Percentiles rank a stretch among this genome's conserved stretches.
Evolutionary conservation across 2,113 vertebrate species (phyloP).

Genomic region (Alexandromys fortis): DNA sequence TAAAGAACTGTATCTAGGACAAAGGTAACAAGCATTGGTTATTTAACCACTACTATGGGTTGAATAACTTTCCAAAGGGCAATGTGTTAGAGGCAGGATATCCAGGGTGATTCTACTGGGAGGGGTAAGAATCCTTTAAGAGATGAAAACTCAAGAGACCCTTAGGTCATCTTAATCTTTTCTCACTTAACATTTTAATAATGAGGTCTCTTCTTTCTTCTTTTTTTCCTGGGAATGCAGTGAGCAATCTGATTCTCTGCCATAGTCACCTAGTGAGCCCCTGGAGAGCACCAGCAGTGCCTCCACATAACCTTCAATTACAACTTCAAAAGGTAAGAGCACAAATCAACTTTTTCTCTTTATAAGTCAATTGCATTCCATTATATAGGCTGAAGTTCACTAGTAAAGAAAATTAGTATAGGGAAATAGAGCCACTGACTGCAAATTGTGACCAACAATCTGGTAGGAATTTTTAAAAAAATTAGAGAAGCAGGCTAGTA

Average conservation of each 20-base stretch:
- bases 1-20: background rate
- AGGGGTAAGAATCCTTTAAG: background rate
- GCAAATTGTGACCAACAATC: background rate
- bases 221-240: background rate
- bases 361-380: background rate
- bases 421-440: background rate
- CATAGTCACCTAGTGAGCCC: no score
- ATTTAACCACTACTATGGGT: background rate
- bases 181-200: background rate
- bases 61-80: background rate
- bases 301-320: background rate
- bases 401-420: background rate
- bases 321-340: background rate
- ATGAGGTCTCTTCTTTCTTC: background rate
- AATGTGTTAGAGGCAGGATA: no score
- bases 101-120: rapidly evolving
- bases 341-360: no score
- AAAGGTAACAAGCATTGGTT: background rate
- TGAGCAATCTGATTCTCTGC: no score
- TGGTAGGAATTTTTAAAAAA: background rate
- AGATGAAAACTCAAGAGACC: rapidly evolving
- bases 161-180: background rate
- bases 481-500: background rate
- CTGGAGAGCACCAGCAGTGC: no score
- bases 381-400: no score